These are phyloP conservation scores for Heliothis peltigera DNA, from an alignment of 2,888 invertebrate species.

Conservation along the genomic window DNA sequence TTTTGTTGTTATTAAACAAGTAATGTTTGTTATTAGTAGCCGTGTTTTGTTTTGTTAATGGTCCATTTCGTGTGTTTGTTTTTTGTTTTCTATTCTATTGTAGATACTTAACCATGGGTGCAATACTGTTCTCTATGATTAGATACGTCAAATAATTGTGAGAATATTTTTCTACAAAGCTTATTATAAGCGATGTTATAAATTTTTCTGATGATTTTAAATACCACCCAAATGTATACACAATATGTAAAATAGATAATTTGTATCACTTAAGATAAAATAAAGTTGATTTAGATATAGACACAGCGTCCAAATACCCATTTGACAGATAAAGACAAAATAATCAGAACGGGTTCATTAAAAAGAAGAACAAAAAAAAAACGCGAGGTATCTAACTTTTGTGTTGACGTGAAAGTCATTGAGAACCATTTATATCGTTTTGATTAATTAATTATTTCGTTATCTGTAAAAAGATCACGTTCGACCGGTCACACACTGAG, in stretches of 20 bases:
- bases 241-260: neutral
- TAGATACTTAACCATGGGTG: constrained; percentile 1
- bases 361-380: constrained; percentile 34
- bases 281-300: constrained; percentile 24
- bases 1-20: constrained; percentile 77
- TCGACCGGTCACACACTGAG: constrained; percentile 75
- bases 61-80: constrained; percentile 56
- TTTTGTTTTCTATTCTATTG: constrained; percentile 48
- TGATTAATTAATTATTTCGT: constrained; percentile 79
- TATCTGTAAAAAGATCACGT: constrained; percentile 71
- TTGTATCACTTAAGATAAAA: constrained; percentile 22
- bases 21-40: constrained; percentile 66
- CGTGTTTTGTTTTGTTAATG: constrained; percentile 59
- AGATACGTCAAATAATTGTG: neutral
- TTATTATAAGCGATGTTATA: neutral
- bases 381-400: constrained; percentile 38
- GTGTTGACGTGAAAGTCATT: constrained; percentile 70
- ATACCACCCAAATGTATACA: constrained; percentile 15
- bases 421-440: constrained; percentile 77
- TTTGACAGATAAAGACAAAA: constrained; percentile 35
- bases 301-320: constrained; percentile 9
- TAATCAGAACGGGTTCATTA: constrained; percentile 37
- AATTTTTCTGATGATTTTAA: constrained; percentile 6
- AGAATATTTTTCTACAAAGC: neutral
- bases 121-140: neutral